phyloP scores from a whole-genome alignment of 2,113 vertebrate species.

The Spheniscus mendiculus region DNA sequence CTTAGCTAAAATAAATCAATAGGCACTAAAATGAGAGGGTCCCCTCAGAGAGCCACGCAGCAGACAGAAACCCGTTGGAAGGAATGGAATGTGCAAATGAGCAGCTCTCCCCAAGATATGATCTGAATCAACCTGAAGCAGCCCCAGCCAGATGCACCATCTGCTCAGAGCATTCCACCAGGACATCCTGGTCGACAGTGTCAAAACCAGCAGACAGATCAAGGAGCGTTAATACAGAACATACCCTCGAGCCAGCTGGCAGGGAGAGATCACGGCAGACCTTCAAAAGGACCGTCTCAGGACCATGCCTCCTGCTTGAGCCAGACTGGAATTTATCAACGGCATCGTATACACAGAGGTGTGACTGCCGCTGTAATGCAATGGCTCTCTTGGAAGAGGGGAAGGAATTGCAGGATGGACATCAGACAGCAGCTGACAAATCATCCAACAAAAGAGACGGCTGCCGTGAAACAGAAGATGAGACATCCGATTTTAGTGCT shows the following conservation, averaged over 20 bases:
- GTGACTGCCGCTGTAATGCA: neutral
- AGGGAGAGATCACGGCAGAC: neutral
- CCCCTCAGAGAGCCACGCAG: neutral
- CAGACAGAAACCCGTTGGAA: neutral
- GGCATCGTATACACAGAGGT: neutral
- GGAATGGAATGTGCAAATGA: neutral
- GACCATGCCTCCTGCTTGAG: neutral
- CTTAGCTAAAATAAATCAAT: neutral
- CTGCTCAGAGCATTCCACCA: conserved; percentile 42
- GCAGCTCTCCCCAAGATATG: neutral
- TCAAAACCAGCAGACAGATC: conserved; percentile 45
- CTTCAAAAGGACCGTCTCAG: neutral
- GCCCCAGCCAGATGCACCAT: conserved; percentile 23
- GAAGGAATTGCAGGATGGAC: neutral
- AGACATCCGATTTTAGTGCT: neutral
- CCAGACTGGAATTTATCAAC: conserved; percentile 17
- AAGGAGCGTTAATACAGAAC: neutral
- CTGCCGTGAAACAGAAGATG: neutral
- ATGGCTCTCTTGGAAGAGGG: neutral
- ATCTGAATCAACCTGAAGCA: conserved; percentile 20
- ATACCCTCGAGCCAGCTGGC: neutral
- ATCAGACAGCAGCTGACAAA: conserved; percentile 8
- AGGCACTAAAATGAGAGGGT: neutral
- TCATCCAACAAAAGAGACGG: neutral
- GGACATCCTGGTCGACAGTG: fast-evolving